Evolutionary conservation across 1,140 invertebrate species (phyloP).

Genomic region (Drosophila sturtevanti): DNA sequence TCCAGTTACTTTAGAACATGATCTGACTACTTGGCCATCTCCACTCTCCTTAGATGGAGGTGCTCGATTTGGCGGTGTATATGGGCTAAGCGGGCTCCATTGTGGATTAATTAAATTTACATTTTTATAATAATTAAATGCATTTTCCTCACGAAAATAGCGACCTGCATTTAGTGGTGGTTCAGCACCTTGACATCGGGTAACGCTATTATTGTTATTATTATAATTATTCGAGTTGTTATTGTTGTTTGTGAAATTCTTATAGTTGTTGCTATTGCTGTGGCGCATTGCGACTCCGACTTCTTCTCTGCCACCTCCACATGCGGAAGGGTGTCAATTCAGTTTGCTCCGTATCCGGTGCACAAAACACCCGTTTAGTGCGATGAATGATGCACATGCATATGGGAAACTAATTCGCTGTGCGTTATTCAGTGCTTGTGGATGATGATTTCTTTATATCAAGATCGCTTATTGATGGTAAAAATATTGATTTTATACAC

Average conservation of each 20-base stretch:
- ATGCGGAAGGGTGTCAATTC: not conserved
- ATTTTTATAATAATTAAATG: conserved; percentile 61
- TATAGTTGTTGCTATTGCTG: conserved; percentile 45
- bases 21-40: conserved; percentile 11
- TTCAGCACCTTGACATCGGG: conserved; percentile 16
- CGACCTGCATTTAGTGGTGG: conserved; percentile 15
- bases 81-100: conserved; percentile 42
- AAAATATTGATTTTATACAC: conserved; percentile 28
- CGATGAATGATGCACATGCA: not conserved
- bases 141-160: conserved; percentile 54
- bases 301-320: not conserved
- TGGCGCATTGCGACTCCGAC: conserved; percentile 55
- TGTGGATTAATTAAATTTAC: conserved; percentile 13
- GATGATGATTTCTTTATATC: conserved; percentile 26
- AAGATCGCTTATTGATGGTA: conserved; percentile 16
- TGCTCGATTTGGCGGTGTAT: conserved; percentile 24
- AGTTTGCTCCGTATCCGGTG: not conserved
- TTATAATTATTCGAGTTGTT: conserved; percentile 40
- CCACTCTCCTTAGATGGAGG: conserved; percentile 32
- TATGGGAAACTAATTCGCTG: not conserved
- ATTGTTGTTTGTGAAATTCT: conserved; percentile 44
- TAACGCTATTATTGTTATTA: conserved; percentile 25
- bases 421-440: conserved; percentile 13
- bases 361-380: not conserved
- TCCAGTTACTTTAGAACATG: conserved; percentile 29